Percentiles rank a stretch among this genome's conserved stretches.
Conservation (phyloP, 2,797 vertebrate genomes). For the Uromys caudimaculatus region DNA sequence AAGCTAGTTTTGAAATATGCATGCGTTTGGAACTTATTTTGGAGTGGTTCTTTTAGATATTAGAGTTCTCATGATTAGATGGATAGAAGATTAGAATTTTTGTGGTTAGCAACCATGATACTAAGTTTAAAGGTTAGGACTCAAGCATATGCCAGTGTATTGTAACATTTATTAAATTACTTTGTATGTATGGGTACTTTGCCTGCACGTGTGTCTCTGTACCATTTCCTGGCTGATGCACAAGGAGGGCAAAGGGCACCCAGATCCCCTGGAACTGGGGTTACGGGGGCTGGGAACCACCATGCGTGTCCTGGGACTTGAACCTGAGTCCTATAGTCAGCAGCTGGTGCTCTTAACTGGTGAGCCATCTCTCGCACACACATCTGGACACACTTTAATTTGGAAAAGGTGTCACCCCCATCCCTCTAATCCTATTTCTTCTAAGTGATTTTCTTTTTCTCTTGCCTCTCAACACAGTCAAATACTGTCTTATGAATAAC, state of each 20-base stretch:
- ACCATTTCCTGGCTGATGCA: neutral
- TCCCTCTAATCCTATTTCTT: neutral
- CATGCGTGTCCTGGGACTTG: neutral
- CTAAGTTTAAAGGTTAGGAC: constrained; percentile 21
- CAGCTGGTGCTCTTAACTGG: neutral
- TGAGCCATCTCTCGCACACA: neutral
- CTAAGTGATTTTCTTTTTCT: constrained; percentile 34
- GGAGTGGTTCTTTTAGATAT: neutral
- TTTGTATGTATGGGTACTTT: neutral
- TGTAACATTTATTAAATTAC: neutral
- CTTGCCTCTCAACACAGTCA: neutral
- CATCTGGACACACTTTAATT: neutral
- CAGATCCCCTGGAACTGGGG: neutral
- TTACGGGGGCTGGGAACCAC: neutral
- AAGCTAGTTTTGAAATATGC: neutral
- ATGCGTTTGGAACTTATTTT: neutral
- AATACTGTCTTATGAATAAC: constrained; percentile 40
- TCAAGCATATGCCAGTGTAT: neutral
- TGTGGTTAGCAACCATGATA: neutral
- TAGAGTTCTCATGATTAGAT: neutral
- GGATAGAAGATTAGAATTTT: constrained; percentile 12
- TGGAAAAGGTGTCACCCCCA: neutral
- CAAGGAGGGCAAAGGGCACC: neutral
- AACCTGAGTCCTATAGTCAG: neutral
- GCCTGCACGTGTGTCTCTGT: neutral